Evolutionary conservation across 2,888 invertebrate species (phyloP).

Genomic region (Psococerastis gibbosa): DNA sequence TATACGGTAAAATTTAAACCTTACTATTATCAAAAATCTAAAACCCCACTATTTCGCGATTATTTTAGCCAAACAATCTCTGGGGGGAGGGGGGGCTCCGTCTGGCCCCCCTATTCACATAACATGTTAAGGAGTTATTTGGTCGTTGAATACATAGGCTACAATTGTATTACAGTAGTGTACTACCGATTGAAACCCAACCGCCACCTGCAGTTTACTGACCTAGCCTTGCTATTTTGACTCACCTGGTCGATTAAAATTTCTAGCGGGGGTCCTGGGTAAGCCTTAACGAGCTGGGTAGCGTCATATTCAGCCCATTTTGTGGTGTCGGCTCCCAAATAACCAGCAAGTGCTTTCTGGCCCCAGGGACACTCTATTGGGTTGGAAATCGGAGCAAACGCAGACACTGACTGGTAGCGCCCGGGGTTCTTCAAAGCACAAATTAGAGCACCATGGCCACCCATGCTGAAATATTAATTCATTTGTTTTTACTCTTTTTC

Average conservation of each 20-base stretch:
- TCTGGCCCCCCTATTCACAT: no score
- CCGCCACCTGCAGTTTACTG: no score
- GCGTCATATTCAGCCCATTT: conserved; percentile 78
- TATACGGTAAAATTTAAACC: no score
- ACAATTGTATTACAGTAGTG: no score
- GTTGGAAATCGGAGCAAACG: conserved; percentile 89
- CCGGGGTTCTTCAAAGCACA: conserved; percentile 82
- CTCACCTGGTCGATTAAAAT: conserved; percentile 77
- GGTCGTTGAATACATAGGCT: no score
- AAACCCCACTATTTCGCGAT: no score
- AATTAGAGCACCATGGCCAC: conserved; percentile 89
- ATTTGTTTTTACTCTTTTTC: neutral
- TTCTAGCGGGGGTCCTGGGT: conserved; percentile 64
- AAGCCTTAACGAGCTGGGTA: conserved; percentile 56
- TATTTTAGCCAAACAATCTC: no score
- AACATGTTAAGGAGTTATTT: no score
- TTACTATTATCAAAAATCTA: no score
- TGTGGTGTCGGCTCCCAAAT: conserved; percentile 43
- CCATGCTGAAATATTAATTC: conserved; percentile 76
- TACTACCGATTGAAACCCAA: no score
- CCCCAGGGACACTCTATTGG: conserved; percentile 78
- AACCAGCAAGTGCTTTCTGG: conserved; percentile 61
- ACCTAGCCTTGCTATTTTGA: neutral
- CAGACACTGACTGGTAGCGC: conserved; percentile 71
- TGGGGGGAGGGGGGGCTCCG: no score